A percentile compares a stretch with the other conserved stretches of the same genome.
Evolutionary conservation across 2,888 invertebrate genomes (phyloP).

Genomic region (Blastobasis lacticolella): DNA sequence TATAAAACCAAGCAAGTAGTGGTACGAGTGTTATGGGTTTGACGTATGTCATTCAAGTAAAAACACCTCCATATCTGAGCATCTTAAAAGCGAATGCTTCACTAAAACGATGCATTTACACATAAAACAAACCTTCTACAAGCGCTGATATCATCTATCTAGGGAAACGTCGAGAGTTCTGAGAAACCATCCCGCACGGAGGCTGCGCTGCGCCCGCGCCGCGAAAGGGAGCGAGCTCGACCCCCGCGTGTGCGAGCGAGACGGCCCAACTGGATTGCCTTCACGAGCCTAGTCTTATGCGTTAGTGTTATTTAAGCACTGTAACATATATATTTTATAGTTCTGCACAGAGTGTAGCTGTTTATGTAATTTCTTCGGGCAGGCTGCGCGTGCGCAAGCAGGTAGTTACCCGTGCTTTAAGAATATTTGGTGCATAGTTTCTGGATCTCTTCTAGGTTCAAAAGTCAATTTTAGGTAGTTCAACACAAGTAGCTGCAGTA

Average conservation of each 20-base stretch:
- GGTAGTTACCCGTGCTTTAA: too few species aligned
- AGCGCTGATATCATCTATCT: conserved; percentile 34
- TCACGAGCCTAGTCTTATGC: conserved; percentile 36
- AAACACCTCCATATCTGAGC: conserved; percentile 1
- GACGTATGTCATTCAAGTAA: background rate
- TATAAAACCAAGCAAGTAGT: too few species aligned
- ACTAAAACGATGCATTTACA: conserved; percentile 23
- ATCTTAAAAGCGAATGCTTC: conserved; percentile 13
- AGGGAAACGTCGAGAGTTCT: conserved; percentile 39
- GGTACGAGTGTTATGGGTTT: too few species aligned
- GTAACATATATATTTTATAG: conserved; percentile 14
- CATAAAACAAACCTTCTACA: conserved; percentile 36
- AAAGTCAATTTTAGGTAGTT: too few species aligned
- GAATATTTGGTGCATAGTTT: too few species aligned
- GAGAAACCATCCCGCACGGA: conserved; percentile 44
- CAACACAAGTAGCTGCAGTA: too few species aligned
- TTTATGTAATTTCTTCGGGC: conserved; percentile 6
- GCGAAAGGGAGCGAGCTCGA: conserved; percentile 20
- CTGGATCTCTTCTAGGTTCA: too few species aligned
- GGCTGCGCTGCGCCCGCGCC: conserved; percentile 31
- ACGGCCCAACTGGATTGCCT: conserved; percentile 50
- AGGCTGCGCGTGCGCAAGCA: background rate
- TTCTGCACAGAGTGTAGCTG: conserved; percentile 3
- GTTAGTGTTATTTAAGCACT: conserved; percentile 38
- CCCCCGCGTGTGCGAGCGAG: conserved; percentile 20